Evolutionary conservation across 2,797 vertebrate species (phyloP).

Genomic region (Fringilla coelebs): DNA sequence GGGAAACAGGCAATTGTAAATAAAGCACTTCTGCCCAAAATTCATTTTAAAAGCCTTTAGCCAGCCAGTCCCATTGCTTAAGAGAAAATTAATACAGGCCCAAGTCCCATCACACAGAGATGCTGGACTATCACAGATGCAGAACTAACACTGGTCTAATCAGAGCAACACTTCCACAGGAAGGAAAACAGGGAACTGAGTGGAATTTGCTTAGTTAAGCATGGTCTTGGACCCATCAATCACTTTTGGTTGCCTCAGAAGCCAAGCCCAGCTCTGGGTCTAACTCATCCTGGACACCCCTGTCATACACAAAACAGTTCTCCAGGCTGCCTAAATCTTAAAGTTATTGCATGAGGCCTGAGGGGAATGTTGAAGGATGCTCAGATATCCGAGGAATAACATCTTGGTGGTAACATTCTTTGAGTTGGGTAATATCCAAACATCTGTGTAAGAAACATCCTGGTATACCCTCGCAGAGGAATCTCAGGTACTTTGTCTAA

Average conservation of each 20-base stretch:
- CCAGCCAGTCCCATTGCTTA: background rate
- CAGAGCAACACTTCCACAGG: background rate
- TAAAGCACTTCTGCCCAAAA: background rate
- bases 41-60: background rate
- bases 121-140: background rate
- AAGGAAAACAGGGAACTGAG: background rate
- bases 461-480: accelerated
- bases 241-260: background rate
- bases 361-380: background rate
- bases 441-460: background rate
- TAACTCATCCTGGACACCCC: background rate
- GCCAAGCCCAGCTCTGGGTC: background rate
- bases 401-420: background rate
- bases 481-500: background rate
- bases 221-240: background rate
- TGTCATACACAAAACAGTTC: background rate
- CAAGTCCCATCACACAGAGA: background rate
- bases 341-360: background rate
- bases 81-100: background rate
- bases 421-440: background rate
- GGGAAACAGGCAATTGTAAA: background rate
- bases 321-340: background rate
- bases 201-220: slow-evolving; percentile 3
- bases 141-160: background rate
- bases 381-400: background rate